Evolutionary conservation across 2,888 invertebrate species (phyloP).

Genomic region (Drosophila setosimentum): DNA sequence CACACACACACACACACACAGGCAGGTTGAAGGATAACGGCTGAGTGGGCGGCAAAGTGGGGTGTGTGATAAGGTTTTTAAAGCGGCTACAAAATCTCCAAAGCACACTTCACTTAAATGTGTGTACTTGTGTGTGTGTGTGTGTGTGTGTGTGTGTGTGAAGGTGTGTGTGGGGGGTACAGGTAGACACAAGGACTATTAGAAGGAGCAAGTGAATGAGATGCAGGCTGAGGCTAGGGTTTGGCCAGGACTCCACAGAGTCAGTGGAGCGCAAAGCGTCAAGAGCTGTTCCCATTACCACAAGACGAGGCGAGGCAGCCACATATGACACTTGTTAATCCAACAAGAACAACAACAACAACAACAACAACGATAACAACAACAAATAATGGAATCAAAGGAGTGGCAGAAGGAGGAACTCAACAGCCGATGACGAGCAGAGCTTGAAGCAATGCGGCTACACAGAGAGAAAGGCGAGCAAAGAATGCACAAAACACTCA

Average conservation of each 20-base stretch:
- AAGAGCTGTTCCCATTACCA: conserved; percentile 60
- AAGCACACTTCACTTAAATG: conserved; percentile 81
- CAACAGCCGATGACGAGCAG: conserved; percentile 52
- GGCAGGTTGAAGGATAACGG: conserved; percentile 1
- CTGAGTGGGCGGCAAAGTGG: not conserved
- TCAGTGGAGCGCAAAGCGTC: conserved; percentile 56
- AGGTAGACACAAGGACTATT: conserved; percentile 45
- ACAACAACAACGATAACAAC: conserved; percentile 13
- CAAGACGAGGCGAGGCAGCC: conserved; percentile 44
- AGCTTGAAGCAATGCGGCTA: conserved; percentile 46
- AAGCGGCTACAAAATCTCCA: conserved; percentile 79
- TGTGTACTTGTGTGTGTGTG: conserved; percentile 29
- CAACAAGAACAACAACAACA: conserved; percentile 50
- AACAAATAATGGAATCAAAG: conserved; percentile 12
- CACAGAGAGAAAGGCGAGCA: conserved; percentile 1
- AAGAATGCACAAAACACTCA: not conserved
- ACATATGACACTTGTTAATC: conserved; percentile 80
- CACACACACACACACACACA: not conserved
- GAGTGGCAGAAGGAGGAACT: not conserved
- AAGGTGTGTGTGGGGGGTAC: conserved; percentile 34
- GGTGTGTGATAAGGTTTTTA: conserved; percentile 49
- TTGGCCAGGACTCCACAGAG: conserved; percentile 9
- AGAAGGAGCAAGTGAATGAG: conserved; percentile 20
- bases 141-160: too few species aligned
- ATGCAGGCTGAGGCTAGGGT: not conserved